Base-by-base conservation (phyloP, 2,797 vertebrate genomes). In the Etheostoma perlongum region DNA sequence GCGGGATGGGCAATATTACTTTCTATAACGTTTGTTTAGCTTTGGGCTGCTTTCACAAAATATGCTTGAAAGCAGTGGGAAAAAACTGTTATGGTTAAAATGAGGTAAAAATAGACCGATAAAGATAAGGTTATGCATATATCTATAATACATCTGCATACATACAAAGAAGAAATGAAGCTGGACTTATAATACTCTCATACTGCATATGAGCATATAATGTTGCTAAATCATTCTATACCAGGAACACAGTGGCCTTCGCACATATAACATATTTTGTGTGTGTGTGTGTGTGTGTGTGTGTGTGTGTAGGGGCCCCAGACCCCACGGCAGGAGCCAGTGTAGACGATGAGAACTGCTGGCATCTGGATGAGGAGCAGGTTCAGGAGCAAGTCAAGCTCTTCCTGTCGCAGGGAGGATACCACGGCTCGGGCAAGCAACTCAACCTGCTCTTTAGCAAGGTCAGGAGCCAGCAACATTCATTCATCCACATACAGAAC, bases 401-500 rank as follows among this genome's bases (percentile, higher is more conserved):
- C 76, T 99, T 99, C 92, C 96, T 99, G 63, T 99, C 98, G 69
- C 98, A 99, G 93, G 97, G 98, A 18, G 98, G 98, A 80, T 99
- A 99, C 95, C 98, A 99, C 63, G 98, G 98, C 94, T 99, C 98
- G 87, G 97, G 98, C 91, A 99, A 98, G 92, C 98, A 99, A 85
- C 98, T 99, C 93, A 99, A 99, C 96, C 95, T 99, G 90, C 97
- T 99, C 87, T 99, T 99, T 95, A 97, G 97, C 93, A 99, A 99
- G 98, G 98, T 93, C 53, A 23, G 87, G 54, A 83, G 70, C 68
- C 40, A 27, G 48, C 62, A 10, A 6, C 84, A 30, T 71, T 70
- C 75, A 68, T 33, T 55, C 67, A 53, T 18, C 12, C 78, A 62
- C 68, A 80, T 65, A 67, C 48, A 72, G 73, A 83, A 75, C 72